Base-by-base conservation (phyloP, 2,797 vertebrate species). In the Pipistrellus kuhlii region DNA sequence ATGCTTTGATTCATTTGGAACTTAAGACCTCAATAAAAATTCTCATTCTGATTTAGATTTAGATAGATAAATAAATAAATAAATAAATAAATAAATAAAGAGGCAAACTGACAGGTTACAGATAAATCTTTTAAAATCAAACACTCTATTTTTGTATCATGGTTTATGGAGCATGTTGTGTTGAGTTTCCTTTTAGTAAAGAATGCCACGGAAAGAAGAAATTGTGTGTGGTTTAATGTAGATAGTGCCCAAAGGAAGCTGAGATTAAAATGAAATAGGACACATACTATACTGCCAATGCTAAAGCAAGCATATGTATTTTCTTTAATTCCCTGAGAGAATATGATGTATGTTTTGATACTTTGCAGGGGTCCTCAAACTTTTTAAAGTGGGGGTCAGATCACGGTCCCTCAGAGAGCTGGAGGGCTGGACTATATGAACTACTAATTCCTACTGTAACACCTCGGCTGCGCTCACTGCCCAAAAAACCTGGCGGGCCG, bases 121-220 rank as follows among this genome's bases (percentile, higher is more conserved):
- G 55, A 91, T 88, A 94, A 95, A 96, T 94, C 69, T 92, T 94
- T 94, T 85, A 68, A 95, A 96, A 89, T 90, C 73, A 95, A 84
- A 91, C 41, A 38, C 46, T 69, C 35, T 76, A 66, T 78, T 76
- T 94, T 94, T 84, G 51, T 94, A 64, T 35, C 27, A 51, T 69
- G 25, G 88, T 95, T 94, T 91, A 88, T 80, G 68, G 73, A 84
- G 89, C 30, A 62, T 91, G 92, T 75, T 88, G 82, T 88, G 90
- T 62, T 7, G 17, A 15, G 18, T 93, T 96, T 94, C 85, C 55
- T 81, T 94, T 93, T 94, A 90, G 46, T 94, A 90, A 72, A 91
- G 71, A 95, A 72, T 93, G 59, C 35, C 44, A 72, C 66, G 55
- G 41, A 82, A 95, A 93, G 83, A 94, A 93, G 55, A 93, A 91